Base-by-base conservation (phyloP, 2,113 vertebrate genomes). In the Cyrtonyx montezumae region DNA sequence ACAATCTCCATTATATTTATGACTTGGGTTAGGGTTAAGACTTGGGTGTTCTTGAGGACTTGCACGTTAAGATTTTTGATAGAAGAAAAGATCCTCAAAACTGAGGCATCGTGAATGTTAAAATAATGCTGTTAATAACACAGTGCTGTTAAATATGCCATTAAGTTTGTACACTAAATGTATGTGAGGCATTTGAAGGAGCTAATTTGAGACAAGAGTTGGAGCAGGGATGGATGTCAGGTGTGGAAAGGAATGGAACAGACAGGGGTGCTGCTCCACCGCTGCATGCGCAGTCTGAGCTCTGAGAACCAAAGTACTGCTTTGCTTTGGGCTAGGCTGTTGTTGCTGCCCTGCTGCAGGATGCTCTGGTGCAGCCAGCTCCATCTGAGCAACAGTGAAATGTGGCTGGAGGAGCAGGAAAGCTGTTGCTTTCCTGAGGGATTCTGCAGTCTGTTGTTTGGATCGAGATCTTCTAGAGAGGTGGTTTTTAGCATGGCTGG, bases 361-460 rank as follows among this genome's bases (percentile, higher is more conserved):
- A 14, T 61, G 7, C 51, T 71, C 22, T 76, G 51, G 5, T 70
- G 4, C 6, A 0, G 25, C 43, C 21, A 0, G 1, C 42, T 70
- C 55, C 37, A 13, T 32, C 28, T 49, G 58, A 71, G n/a, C 70
- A 55, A 0, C 2, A 25, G 25, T 36, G 62, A 68, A 77, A 13
- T 0, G 0, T 34, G 61, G 10, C 74, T 55, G 15, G 6, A 66
- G 1, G 3, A 63, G 20, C 21, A 32, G 16, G 42, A 11, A 75
- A 48, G 14, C 25, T 37, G 23, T 18, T 15, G n/a, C n/a, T 26
- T n/a, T 74, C 8, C 32, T 32, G 18, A 26, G 40, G 59, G 45
- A 36, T 45, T 69, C 63, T 42, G 7, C 28, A 22, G 28, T 16
- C 0, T 3, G 9, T 23, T 11, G 21, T 36, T 34, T 13, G 2